Evolutionary conservation across 2,888 invertebrate genomes (phyloP), one percentile per base, ranked within the genome.

Genomic region (Ethmia dodecea): DNA sequence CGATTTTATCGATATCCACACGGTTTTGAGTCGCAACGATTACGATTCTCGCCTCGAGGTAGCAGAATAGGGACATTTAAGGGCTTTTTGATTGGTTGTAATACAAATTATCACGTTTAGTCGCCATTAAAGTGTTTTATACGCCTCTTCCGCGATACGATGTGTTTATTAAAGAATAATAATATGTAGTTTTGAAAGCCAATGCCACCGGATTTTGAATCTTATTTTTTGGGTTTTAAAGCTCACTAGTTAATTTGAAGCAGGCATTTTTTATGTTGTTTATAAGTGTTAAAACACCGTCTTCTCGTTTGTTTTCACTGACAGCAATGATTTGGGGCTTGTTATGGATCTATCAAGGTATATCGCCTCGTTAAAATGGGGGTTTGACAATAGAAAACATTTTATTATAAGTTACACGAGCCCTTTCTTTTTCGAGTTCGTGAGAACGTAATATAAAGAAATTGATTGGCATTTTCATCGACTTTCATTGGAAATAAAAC

Each of bases 371-470:
- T 42, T 26, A 12, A 3, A 26, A 26, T 37, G 42, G n/a, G n/a
- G n/a, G 38, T 43, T 50, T 44, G 49, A 52, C 49, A 49, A 49
- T 45, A 47, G 47, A 47, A 45, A 35, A 43, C 33, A 36, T 47
- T 45, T 39, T 31, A 20, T 20, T 10, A 18, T 12, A 20, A 4
- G 45, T 54, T 55, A 51, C 52, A 47, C 52, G 48, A 44, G 48
- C 54, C 56, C 54, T 53, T 56, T 52, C 45, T 44, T n/a, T n/a
- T n/a, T n/a, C n/a, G n/a, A n/a, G n/a, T n/a, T n/a, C n/a, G n/a
- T n/a, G n/a, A n/a, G n/a, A n/a, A n/a, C n/a, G n/a, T n/a, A n/a
- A n/a, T n/a, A n/a, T n/a, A n/a, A n/a, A n/a, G n/a, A n/a, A n/a
- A n/a, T n/a, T n/a, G n/a, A n/a, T n/a, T n/a, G n/a, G n/a, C n/a